Base-by-base conservation (phyloP, 2,797 vertebrate species). In the Enteromius radiatus region DNA sequence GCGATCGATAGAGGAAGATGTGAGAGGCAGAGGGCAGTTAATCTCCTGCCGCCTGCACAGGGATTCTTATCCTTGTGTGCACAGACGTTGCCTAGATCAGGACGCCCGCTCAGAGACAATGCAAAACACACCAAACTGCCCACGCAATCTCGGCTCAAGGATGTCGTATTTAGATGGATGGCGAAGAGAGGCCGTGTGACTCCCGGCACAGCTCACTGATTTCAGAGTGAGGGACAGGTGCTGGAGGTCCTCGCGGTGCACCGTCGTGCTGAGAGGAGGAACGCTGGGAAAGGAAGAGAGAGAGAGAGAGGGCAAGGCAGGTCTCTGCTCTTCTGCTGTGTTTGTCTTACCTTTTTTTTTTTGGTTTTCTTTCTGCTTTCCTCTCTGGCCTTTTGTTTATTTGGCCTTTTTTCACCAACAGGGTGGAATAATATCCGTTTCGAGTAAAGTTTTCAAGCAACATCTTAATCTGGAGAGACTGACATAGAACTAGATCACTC, bases 211-310 rank as follows among this genome's bases (percentile, higher is more conserved):
- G 76, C 80, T 76, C 80, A 84, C 64, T 80, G 78, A 76, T 68
- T 82, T 73, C 77, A 76, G 78, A 65, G 84, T 80, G 85, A 82
- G 65, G 38, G 83, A 88, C 87, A 88, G 85, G 84, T 88, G 87
- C 85, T 78, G 85, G 77, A 88, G 87, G 83, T 88, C 87, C 80
- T 86, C 43, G 4, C 21, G 36, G 76, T 38, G 77, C 87, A 78
- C 77, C 52, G 23, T 83, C 85, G 12, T 61, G 83, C 87, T 86
- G 84, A 78, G 84, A 80, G 59, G 65, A 82, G 68, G 68, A 84
- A 88, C 77, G 76, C 61, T 83, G 86, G 52, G 75, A 78, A 78
- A 61, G 76, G 38, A 79, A 76, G 76, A 67, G 80, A 47, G 81
- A 83, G 75, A 43, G 83, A 85, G 64, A 59, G 63, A 59, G 77